These are phyloP conservation scores for Oceanodroma leucorhoa DNA, from an alignment of 2,797 vertebrate species.

Conservation along the genomic window DNA sequence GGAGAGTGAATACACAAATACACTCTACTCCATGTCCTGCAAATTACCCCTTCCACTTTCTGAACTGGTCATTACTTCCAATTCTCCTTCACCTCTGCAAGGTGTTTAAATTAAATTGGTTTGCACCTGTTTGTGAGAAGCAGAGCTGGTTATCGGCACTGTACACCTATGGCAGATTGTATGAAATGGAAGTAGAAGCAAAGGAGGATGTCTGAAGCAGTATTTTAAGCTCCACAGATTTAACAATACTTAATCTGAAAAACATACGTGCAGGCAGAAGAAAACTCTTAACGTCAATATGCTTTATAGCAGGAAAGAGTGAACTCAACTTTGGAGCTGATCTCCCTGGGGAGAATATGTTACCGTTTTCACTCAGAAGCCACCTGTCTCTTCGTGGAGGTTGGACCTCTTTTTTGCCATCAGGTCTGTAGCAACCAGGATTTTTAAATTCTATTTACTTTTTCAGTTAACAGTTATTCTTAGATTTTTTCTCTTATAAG, in stretches of 20 bases:
- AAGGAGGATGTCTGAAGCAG: slow-evolving; percentile 42
- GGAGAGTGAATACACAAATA: background rate
- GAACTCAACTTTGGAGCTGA: slow-evolving; percentile 65
- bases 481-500: background rate
- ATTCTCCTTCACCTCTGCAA: slow-evolving; percentile 32
- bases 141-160: background rate
- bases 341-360: slow-evolving; percentile 44
- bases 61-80: background rate
- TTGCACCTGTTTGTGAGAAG: slow-evolving; percentile 30
- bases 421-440: background rate
- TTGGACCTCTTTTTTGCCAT: background rate
- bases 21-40: background rate
- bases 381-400: slow-evolving; percentile 56
- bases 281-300: slow-evolving; percentile 66
- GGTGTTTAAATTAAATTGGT: slow-evolving; percentile 49
- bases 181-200: slow-evolving; percentile 51
- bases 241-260: slow-evolving; percentile 74
- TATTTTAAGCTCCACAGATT: slow-evolving; percentile 60
- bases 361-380: slow-evolving; percentile 39
- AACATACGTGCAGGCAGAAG: slow-evolving; percentile 62
- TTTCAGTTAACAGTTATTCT: background rate
- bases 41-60: background rate
- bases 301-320: slow-evolving; percentile 69
- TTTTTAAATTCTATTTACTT: background rate
- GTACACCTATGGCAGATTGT: slow-evolving; percentile 7